Conservation (phyloP, 1,140 invertebrate species). For the Zaprionus africanus region DNA sequence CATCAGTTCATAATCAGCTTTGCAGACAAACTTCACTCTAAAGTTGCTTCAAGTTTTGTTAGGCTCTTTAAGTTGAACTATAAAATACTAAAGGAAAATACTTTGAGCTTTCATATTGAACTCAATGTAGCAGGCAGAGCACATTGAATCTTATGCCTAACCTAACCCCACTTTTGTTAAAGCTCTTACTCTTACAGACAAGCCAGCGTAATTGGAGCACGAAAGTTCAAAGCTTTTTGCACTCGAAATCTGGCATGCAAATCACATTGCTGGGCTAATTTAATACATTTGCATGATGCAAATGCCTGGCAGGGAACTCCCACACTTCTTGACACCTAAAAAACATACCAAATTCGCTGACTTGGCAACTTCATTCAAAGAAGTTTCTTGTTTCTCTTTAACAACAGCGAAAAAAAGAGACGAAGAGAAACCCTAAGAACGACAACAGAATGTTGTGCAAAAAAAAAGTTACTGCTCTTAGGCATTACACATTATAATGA, state of each 20-base stretch:
- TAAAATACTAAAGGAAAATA: no score
- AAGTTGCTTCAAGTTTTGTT: neutral
- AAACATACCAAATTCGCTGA: constrained; percentile 20
- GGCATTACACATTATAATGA: constrained; percentile 65
- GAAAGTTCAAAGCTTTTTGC: constrained; percentile 3
- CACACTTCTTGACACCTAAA: constrained; percentile 41
- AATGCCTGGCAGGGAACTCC: constrained; percentile 20
- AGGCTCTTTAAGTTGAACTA: neutral
- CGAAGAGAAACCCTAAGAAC: constrained; percentile 16
- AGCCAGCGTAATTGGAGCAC: neutral
- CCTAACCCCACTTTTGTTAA: neutral
- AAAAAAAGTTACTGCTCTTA: constrained; percentile 48
- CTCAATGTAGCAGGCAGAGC: neutral
- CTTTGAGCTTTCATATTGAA: neutral
- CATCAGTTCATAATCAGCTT: neutral
- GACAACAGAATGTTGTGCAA: constrained; percentile 43
- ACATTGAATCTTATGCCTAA: neutral
- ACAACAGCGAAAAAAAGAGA: constrained; percentile 6
- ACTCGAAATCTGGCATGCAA: constrained; percentile 33
- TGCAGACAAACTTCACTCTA: neutral
- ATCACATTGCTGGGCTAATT: constrained; percentile 44
- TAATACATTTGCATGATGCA: constrained; percentile 42
- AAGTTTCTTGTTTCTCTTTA: constrained; percentile 36
- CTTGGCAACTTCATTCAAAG: constrained; percentile 46
- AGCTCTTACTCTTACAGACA: neutral